Evolutionary conservation across 2,113 vertebrate genomes (phyloP).

Genomic region (Ophthalmolycus amberensis): DNA sequence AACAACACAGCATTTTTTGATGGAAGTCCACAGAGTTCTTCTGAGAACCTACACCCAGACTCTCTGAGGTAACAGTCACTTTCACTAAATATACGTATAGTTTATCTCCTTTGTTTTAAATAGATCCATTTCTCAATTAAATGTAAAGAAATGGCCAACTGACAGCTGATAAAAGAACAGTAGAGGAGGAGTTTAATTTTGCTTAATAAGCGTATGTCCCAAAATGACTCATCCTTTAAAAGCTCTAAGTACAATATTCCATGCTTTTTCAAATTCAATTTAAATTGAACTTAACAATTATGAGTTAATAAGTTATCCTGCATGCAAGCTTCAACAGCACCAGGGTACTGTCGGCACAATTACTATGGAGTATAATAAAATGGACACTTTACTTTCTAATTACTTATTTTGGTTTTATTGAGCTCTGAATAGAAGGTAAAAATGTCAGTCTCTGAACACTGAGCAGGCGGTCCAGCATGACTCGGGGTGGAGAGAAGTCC

Average conservation of each 20-base stretch:
- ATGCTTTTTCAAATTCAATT: neutral
- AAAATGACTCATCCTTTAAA: neutral
- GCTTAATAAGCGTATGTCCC: neutral
- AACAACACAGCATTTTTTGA: neutral
- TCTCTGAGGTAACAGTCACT: neutral
- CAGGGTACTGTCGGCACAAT: neutral
- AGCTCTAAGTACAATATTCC: neutral
- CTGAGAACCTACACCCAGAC: neutral
- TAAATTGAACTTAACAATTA: neutral
- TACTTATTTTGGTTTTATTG: constrained; percentile 11
- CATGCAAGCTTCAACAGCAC: neutral
- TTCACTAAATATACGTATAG: neutral
- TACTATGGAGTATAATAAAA: neutral
- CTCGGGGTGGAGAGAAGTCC: neutral
- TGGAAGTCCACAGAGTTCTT: neutral
- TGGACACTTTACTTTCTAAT: neutral
- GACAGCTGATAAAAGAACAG: neutral
- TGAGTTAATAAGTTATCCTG: neutral
- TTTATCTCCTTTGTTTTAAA: neutral
- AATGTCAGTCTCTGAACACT: neutral
- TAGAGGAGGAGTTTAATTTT: neutral
- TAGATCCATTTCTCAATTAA: neutral
- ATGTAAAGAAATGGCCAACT: neutral
- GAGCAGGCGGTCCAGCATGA: neutral
- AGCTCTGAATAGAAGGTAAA: constrained; percentile 6